Percentiles rank a stretch among this genome's conserved stretches.
Conservation (phyloP, 92 coral and sea anemone genomes). For the Palythoa grandiflora region DNA sequence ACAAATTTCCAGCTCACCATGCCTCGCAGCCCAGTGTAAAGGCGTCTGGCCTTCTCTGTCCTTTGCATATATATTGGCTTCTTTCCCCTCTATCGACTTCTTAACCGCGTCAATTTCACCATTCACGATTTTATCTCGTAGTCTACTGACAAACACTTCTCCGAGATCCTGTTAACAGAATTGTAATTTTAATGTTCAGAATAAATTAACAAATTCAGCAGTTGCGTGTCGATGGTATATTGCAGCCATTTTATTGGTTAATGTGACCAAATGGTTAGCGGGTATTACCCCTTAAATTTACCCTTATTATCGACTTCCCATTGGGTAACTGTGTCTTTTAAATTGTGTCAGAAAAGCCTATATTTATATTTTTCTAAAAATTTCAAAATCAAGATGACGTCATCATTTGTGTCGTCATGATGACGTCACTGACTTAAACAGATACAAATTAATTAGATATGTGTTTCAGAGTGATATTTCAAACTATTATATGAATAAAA, state of each 20-base stretch:
- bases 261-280: too few species aligned
- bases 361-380: too few species aligned
- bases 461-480: too few species aligned
- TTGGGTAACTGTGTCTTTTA: too few species aligned
- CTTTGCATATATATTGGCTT: not conserved
- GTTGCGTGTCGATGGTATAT: not conserved
- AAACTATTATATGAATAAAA: too few species aligned
- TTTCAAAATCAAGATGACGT: too few species aligned
- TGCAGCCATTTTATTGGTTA: not conserved
- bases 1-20: slow-evolving; percentile 19
- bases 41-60: not conserved
- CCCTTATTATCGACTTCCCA: too few species aligned
- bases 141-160: not conserved
- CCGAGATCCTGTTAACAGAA: not conserved
- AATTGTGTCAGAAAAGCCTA: too few species aligned
- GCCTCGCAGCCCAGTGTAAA: slow-evolving; percentile 28
- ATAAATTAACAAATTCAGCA: not conserved
- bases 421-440: too few species aligned
- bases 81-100: not conserved
- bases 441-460: too few species aligned
- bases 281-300: too few species aligned
- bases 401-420: too few species aligned
- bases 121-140: not conserved
- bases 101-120: not conserved
- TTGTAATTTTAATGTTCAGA: not conserved